Conservation (phyloP, 2,888 invertebrate species). For the Sarcophaga variegata region DNA sequence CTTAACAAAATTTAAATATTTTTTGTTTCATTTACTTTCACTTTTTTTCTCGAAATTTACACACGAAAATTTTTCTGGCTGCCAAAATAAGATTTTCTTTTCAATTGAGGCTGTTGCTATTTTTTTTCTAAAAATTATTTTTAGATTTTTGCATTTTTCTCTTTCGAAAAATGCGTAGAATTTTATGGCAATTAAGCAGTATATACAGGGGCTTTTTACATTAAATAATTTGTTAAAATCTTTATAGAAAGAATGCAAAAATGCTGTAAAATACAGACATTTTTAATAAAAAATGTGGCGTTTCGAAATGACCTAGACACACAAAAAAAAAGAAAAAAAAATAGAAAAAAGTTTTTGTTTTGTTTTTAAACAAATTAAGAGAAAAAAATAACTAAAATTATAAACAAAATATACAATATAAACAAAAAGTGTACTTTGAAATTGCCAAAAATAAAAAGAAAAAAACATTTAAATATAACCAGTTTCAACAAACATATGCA, state of each 20-base stretch:
- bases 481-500: too few relatives aligned
- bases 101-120: conserved; percentile 54
- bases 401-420: too few relatives aligned
- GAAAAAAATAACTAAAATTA: too few relatives aligned
- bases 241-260: neutral
- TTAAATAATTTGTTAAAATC: too few relatives aligned
- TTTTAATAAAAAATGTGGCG: neutral
- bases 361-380: conserved; percentile 10
- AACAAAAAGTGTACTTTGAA: too few relatives aligned
- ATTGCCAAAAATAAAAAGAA: too few relatives aligned
- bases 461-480: too few relatives aligned
- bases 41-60: too few relatives aligned
- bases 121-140: conserved; percentile 34
- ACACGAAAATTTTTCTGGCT: neutral
- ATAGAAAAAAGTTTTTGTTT: conserved; percentile 21
- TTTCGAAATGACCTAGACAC: conserved; percentile 60
- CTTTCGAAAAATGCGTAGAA: conserved; percentile 30
- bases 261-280: conserved; percentile 14
- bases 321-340: conserved; percentile 7
- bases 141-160: conserved; percentile 28
- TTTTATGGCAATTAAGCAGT: conserved; percentile 18
- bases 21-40: too few relatives aligned
- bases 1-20: conserved; percentile 1
- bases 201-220: neutral
- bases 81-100: conserved; percentile 50